Conservation (phyloP, 2,797 vertebrate species). For the Euthynnus affinis region DNA sequence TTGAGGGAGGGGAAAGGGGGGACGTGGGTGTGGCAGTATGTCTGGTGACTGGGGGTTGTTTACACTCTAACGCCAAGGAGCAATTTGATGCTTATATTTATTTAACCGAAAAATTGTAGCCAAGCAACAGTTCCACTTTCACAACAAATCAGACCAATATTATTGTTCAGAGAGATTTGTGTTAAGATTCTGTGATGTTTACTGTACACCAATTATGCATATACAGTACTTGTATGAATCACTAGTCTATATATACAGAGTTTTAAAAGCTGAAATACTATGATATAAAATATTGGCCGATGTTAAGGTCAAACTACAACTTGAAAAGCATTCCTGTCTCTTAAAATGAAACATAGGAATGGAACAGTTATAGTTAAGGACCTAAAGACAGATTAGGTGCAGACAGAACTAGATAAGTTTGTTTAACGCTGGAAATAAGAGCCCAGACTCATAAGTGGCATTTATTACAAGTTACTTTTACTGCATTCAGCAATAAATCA, state of each 20-base stretch:
- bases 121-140: conserved; percentile 26
- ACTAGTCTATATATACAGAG: not conserved
- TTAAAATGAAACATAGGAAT: too few species aligned
- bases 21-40: conserved; percentile 59
- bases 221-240: not conserved
- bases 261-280: not conserved
- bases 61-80: conserved; percentile 25
- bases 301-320: not conserved
- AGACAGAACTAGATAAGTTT: too few species aligned
- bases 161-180: not conserved
- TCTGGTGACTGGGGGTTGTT: conserved; percentile 51
- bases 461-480: not conserved
- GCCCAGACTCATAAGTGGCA: too few species aligned
- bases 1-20: conserved; percentile 13
- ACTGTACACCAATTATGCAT: not conserved
- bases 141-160: not conserved
- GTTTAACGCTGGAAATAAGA: too few species aligned
- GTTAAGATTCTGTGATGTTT: not conserved
- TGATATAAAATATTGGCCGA: not conserved
- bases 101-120: conserved; percentile 1
- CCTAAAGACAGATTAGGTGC: too few species aligned
- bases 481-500: not conserved
- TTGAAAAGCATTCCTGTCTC: not conserved
- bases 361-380: too few species aligned
- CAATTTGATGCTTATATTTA: conserved; percentile 25